Evolutionary conservation across 2,113 vertebrate genomes (phyloP), one percentile per base, ranked within the genome.

Genomic region (Siniperca knerii): DNA sequence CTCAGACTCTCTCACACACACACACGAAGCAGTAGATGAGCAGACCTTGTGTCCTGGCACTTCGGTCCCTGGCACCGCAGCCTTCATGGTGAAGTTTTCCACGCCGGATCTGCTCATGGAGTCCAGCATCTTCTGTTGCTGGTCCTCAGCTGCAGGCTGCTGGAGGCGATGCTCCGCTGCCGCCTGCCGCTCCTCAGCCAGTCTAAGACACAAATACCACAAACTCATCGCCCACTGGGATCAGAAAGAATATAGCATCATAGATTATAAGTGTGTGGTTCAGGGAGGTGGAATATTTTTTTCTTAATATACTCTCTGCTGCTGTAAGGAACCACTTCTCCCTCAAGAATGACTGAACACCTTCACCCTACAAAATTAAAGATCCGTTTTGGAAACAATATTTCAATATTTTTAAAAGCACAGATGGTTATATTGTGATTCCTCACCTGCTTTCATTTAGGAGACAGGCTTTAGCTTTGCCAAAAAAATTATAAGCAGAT

Each of bases 21-120:
- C 40, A 74, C 13, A 74, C 68, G 44, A 64, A 57, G 42, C 4
- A 33, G 37, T 13, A 1, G 12, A 68, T 11, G n/a, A 67, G 12
- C 6, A 0, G 1, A 97, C 97, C 96, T 97, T 96, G 86, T 97
- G 97, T 60, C 97, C 97, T 70, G 97, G 97, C 23, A 99, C 92
- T 94, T 98, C 97, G 2, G 98, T 99, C 69, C 98, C 98, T 9
- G 98, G 98, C 25, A 99, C 98, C 0, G 97, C 98, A 4, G 96
- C 89, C 94, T 96, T 99, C 96, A 98, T 96, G 50, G 95, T 96
- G 68, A 98, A 98, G 81, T 97, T 95, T n/a, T 96, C 90, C 42
- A 97, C 93, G 40, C 97, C 96, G 0, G 92, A 95, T 82, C 94
- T 94, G 83, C 96, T 96, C 70, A 97, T 78, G 0, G 97, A 96